Conservation (phyloP, 1,140 invertebrate species). For the Drosophila mauritiana region DNA sequence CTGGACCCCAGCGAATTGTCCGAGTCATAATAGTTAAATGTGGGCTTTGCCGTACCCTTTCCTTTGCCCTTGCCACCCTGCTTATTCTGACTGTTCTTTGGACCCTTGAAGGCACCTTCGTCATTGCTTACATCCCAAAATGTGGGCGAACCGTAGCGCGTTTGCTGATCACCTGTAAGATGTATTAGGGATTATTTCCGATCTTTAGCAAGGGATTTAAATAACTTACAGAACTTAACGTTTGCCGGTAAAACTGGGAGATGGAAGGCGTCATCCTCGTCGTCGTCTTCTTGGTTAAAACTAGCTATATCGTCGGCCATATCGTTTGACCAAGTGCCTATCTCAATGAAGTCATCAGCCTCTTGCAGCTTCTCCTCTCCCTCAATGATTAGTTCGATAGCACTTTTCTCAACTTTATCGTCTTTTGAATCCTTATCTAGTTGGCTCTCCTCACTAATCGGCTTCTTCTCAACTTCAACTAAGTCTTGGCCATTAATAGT, state of each 20-base stretch:
- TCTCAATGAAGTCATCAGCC: slow-evolving; percentile 88
- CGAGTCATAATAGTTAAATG: slow-evolving; percentile 69
- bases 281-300: slow-evolving; percentile 62
- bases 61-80: slow-evolving; percentile 10
- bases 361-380: slow-evolving; percentile 70
- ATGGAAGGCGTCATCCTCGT: slow-evolving; percentile 81
- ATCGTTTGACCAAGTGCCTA: slow-evolving; percentile 96
- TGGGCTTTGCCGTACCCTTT: slow-evolving; percentile 29
- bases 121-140: slow-evolving; percentile 84
- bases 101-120: slow-evolving; percentile 26
- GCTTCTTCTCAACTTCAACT: slow-evolving; percentile 51
- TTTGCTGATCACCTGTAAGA: slow-evolving; percentile 63
- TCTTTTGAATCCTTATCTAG: slow-evolving; percentile 29
- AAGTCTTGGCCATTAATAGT: slow-evolving; percentile 53
- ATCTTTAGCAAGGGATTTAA: background rate
- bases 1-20: slow-evolving; percentile 76
- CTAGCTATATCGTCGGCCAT: slow-evolving; percentile 87
- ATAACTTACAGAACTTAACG: slow-evolving; percentile 85
- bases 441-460: background rate
- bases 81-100: slow-evolving; percentile 19
- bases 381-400: slow-evolving; percentile 76
- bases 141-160: slow-evolving; percentile 86
- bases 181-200: background rate
- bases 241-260: slow-evolving; percentile 85
- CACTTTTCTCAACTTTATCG: slow-evolving; percentile 70